These are phyloP conservation scores for Chalcis sispes DNA, from an alignment of 2,888 invertebrate genomes.

Conservation along the genomic window DNA sequence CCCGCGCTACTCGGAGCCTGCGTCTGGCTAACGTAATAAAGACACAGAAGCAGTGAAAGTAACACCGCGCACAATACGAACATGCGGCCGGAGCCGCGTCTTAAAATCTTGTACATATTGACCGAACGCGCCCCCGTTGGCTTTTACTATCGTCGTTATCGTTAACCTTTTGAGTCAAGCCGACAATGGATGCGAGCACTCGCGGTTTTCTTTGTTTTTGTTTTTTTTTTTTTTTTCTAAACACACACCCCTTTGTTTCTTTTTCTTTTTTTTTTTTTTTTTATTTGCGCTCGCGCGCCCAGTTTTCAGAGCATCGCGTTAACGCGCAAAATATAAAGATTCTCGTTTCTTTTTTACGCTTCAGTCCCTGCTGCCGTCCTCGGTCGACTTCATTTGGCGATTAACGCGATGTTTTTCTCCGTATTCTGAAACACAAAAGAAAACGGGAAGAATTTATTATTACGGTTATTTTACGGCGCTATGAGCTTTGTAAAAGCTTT, in stretches of 20 bases:
- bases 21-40: conserved; percentile 75
- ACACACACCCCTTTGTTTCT: no score
- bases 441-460: no score
- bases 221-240: no score
- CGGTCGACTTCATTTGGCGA: conserved; percentile 59
- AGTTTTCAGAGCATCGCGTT: conserved; percentile 21
- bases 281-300: no score
- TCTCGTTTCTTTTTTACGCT: neutral
- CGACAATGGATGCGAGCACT: neutral
- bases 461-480: no score
- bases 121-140: neutral
- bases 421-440: conserved; percentile 35
- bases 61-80: conserved; percentile 71
- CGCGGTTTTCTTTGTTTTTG: neutral
- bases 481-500: no score
- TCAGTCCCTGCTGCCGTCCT: conserved; percentile 49
- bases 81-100: conserved; percentile 75
- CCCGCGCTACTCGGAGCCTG: conserved; percentile 41
- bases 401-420: neutral
- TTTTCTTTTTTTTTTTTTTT: no score
- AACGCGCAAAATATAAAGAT: neutral
- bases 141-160: neutral
- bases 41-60: conserved; percentile 72
- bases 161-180: no score
- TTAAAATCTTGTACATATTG: conserved; percentile 74